Evolutionary conservation across 2,888 invertebrate species (phyloP), one percentile per base, ranked within the genome.

Genomic region (Hypselothyrea guttata): DNA sequence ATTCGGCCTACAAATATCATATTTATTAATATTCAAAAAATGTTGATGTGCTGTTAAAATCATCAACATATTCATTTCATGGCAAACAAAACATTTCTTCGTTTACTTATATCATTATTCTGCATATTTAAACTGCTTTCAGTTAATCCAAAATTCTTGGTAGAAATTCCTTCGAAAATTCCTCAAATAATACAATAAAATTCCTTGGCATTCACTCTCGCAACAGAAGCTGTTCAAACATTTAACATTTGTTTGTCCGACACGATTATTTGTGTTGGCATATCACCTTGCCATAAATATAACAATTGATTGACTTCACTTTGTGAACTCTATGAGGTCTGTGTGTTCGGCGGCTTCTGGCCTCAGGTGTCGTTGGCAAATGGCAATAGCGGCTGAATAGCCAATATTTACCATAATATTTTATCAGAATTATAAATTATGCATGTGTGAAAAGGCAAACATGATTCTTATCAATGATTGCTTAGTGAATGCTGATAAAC

Each of bases 161-260:
- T 4, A 22, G 5, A 22, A 22, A 22, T 22, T 22, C 22, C 22
- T n/a, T 2, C 22, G 5, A 22, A 22, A 4, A 22, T 22, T 22
- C 22, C 5, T 22, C 5, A 22, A 22, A n/a, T n/a, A n/a, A n/a
- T n/a, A n/a, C n/a, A n/a, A n/a, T n/a, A n/a, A 22, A 22, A 22
- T 22, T 22, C 22, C 22, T 22, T 22, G 22, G 22, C 22, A 22
- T 22, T 9, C 1, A 40, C n/a, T 55, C 3, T 40, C 51, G 31
- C 13, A 7, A 11, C 31, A n/a, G 51, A 65, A 53, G 66, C 71
- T 68, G 37, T 51, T 42, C 44, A 67, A 68, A 67, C 51, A 68
- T 59, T 60, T 0, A 48, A 44, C 54, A 54, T 55, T 57, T 71
- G 51, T 35, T 35, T 9, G 40, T 47, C 15, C n/a, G 9, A 9